phyloP scores from a whole-genome alignment of 2,797 vertebrate species.

The Smutsia temminckii region DNA sequence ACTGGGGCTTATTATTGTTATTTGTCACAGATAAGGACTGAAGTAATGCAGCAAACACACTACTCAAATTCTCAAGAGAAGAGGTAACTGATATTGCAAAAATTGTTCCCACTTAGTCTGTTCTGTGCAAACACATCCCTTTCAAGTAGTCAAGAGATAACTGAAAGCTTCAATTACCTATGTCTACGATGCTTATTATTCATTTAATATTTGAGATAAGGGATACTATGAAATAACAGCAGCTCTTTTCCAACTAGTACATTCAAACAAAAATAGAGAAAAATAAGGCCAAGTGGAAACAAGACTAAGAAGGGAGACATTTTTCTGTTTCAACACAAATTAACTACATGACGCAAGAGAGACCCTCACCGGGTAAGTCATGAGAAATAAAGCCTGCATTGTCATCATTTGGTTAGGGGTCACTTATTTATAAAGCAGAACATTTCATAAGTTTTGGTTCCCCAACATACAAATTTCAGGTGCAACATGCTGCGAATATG shows the following conservation, averaged over 20 bases:
- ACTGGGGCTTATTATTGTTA: not conserved
- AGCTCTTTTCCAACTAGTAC: not conserved
- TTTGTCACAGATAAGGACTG: not conserved
- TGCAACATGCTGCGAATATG: not conserved
- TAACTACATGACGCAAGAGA: not conserved
- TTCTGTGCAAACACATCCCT: not conserved
- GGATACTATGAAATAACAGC: not conserved
- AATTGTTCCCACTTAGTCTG: rapidly evolving
- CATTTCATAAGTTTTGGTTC: not conserved
- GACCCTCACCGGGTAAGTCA: not conserved
- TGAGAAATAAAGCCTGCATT: not conserved
- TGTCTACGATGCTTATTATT: not conserved
- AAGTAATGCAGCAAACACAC: not conserved
- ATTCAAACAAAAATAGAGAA: conserved; percentile 4
- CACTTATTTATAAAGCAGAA: conserved; percentile 40
- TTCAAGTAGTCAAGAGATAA: not conserved
- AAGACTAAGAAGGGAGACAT: not conserved
- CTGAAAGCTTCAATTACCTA: conserved; percentile 2
- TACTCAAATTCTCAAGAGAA: not conserved
- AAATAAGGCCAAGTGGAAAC: conserved; percentile 28
- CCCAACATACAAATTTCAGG: not conserved
- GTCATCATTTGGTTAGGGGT: not conserved
- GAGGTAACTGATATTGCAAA: not conserved
- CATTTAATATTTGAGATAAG: not conserved
- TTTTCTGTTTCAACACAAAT: not conserved